Conservation (phyloP, 64 coral and sea anemone genomes). For the Anthopleura sola region DNA sequence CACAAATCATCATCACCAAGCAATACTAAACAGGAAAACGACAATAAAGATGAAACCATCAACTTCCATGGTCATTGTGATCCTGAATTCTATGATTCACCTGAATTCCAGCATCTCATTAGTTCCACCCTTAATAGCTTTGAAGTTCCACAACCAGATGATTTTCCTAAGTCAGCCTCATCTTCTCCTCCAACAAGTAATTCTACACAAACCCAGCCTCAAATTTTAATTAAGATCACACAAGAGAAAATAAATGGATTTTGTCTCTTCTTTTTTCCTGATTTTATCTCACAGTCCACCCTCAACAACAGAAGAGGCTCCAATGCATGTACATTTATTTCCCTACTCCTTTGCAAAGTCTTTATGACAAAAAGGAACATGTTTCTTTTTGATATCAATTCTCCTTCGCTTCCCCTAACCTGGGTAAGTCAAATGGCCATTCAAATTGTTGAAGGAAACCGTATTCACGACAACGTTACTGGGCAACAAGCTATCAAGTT, state of each 20-base stretch:
- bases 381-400: background rate
- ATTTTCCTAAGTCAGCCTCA: background rate
- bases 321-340: background rate
- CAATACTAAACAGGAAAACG: background rate
- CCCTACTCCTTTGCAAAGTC: background rate
- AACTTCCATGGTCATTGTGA: background rate
- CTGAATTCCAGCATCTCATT: background rate
- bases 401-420: background rate
- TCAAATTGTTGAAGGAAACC: background rate
- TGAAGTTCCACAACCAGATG: constrained; percentile 24
- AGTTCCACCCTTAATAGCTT: background rate
- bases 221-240: background rate
- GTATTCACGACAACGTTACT: background rate
- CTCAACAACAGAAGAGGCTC: background rate
- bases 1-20: background rate
- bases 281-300: background rate
- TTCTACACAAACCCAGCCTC: background rate
- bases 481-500: background rate
- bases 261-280: background rate
- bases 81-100: constrained; percentile 12
- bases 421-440: background rate
- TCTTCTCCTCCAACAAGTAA: too few species aligned
- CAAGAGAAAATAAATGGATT: background rate
- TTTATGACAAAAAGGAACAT: background rate
- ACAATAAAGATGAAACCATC: background rate